Evolutionary conservation across 2,113 vertebrate genomes (phyloP), one percentile per base, ranked within the genome.

Genomic region (Agapornis roseicollis): DNA sequence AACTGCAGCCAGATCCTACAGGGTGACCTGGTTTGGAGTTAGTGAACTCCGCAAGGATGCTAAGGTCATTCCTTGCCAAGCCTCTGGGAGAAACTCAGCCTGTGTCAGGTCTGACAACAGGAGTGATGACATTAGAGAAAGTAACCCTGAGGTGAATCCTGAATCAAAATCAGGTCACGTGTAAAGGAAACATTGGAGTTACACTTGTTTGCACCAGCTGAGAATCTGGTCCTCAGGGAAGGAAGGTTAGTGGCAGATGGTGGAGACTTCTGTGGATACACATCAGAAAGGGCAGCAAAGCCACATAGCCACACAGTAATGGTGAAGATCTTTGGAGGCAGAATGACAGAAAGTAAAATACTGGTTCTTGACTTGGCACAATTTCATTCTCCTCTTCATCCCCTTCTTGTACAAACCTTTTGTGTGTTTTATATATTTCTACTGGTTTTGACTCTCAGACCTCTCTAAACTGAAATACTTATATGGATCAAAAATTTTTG

Each of bases 131-230:
- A 96, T 77, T 52, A 94, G 72, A 90, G 55, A 83, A 71, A 71
- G 65, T 37, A 91, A 46, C 82, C 95, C 95, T n/a, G 79, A 85
- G 92, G 93, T 85, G 55, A 97, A 90, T 55, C 71, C 72, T 94
- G 69, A 88, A 96, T 80, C 68, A 93, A 90, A 95, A 96, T 84
- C 80, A 95, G 93, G 90, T 93, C 28, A 0, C 28, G 25, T 89
- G 76, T 93, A 74, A 93, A 71, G 55, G 47, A 96, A 88, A 93
- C 76, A 86, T 52, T 88, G 69, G 69, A 83, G 52, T 71, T 80
- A 60, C 80, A 68, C 68, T 96, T 80, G 64, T 85, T 93, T 88
- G 22, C 69, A 90, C 90, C 65, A 92, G 68, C 64, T 96, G 92
- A 88, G 82, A 90, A 78, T 71, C 41, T 85, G 63, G 17, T 78